Base-by-base conservation (phyloP, 2,888 invertebrate genomes). In the Branchipolynoe longqiensis region DNA sequence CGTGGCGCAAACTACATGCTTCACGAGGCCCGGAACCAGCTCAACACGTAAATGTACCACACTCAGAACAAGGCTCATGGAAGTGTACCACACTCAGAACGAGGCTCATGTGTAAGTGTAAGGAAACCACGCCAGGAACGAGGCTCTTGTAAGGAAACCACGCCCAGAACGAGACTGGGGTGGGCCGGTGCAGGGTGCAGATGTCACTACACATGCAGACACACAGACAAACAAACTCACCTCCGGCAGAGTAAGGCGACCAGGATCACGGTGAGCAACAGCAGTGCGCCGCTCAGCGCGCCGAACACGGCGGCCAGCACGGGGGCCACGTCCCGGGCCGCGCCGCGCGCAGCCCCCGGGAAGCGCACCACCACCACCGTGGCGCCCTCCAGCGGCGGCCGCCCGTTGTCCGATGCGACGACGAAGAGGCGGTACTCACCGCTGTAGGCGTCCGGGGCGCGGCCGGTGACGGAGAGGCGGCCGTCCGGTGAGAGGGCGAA, bases 301-400 rank as follows among this genome's bases (percentile, higher is more conserved):
- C 59, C 85, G 38, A 85, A 59, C 12, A 85, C 81, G 58, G 73
- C 83, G 48, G 83, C 82, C 38, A 85, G 31, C 31, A 85, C 58
- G 6, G 73, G 36, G 82, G 73, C 54, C 38, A 82, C 73, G 56
- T 85, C 82, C 22, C 33, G 28, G 3, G 40, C 82, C 14, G 4
- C 74, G 3, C n/a, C 83, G 3, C 22, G 22, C 28, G 38, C 64
- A 4, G 33, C 31, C 22, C 25, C 83, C 18, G n/a, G 40, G 31
- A 74, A 62, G 25, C 12, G 25, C 38, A 85, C 73, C 31, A 73
- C 48, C 73, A 41, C 85, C 25, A 83, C 83, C 8, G 83, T 58
- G 22, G 82, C 28, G 48, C 36, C 85, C 59, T 48, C 56, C 22
- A 81, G 62, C 31, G 85, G 85, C 1, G 85, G 85, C n/a, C 8